phyloP scores from a whole-genome alignment of 2,113 vertebrate genomes.

The Plotosus lineatus region DNA sequence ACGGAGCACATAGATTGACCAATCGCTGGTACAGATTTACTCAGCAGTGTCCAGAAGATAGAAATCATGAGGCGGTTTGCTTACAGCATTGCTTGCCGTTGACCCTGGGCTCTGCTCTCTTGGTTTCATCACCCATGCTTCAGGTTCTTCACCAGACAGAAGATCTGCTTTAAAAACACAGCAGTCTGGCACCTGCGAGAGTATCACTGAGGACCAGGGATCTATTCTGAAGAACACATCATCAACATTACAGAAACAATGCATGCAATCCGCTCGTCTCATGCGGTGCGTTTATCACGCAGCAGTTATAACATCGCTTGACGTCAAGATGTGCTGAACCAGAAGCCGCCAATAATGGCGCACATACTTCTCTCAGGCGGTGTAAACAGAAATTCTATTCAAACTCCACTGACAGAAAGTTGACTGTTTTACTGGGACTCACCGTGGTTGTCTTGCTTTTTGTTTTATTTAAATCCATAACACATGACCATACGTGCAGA shows the following conservation, averaged over 20 bases:
- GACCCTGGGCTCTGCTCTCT: constrained; percentile 66
- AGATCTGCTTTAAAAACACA: constrained; percentile 30
- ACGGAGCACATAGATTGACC: too few species aligned
- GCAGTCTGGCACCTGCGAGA: constrained; percentile 21
- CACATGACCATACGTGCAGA: not conserved
- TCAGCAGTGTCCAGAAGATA: too few species aligned
- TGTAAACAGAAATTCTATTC: not conserved
- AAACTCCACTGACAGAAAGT: not conserved
- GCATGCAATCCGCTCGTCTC: not conserved
- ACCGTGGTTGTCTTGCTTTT: not conserved
- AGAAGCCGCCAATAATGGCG: not conserved
- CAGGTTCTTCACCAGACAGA: constrained; percentile 50
- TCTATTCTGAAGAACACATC: constrained; percentile 1
- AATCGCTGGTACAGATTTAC: too few species aligned
- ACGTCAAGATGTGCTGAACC: constrained; percentile 10
- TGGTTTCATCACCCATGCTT: constrained; percentile 59
- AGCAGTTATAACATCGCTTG: not conserved
- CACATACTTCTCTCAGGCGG: not conserved
- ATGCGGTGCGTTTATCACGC: not conserved
- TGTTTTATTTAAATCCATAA: not conserved
- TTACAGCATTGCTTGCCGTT: constrained; percentile 78
- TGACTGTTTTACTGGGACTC: not conserved
- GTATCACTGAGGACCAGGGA: not conserved
- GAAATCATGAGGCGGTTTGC: constrained; percentile 41
- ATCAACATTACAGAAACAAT: not conserved